Base-by-base conservation (phyloP, 2,888 invertebrate species). In the Sussaba pulchella region DNA sequence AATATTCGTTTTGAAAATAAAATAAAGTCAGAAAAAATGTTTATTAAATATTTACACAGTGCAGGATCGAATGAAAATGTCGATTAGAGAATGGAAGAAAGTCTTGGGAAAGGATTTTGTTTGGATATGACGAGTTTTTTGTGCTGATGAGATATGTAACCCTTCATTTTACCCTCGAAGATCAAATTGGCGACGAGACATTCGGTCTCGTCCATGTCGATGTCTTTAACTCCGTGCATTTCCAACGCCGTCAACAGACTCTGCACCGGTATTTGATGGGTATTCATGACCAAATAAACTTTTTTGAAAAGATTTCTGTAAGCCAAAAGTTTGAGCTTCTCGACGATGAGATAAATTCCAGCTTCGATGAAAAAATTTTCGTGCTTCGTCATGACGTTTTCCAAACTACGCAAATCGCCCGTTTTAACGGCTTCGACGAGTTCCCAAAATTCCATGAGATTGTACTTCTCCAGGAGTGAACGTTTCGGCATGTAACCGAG, bases 41-140 rank as follows among this genome's bases (percentile, higher is more conserved):
- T 19, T 19, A 39, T 61, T 19, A 19, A 39, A 43, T 63, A 63
- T 63, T 63, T 63, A 63, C 63, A 63, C 36, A 8, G 14, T n/a
- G 9, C n/a, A 9, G 24, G 24, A 61, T 19, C 59, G 59, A 24
- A 59, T 1, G 0, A n/a, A 43, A 43, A 10, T 17, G 17, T 1
- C 45, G 17, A n/a, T 91, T 92, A 93, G 43, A 93, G 94, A 84
- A 95, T 93, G 84, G 94, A 94, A 83, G 96, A 95, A 47, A 96
- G 92, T 12, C 95, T 93, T 2, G 99, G 99, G 92, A 99, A 99
- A 0, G 99, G 97, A 93, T 98, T 98, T 91, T 98, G 97, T 92
- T 99, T 99, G 88, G 99, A 99, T 57, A 99, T 97, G 61, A 99
- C 99, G 74, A 99, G 94, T 93, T 99, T 99, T 91, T 98, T 96